Conservation (phyloP, 2,113 vertebrate genomes). For the Lampris incognitus region DNA sequence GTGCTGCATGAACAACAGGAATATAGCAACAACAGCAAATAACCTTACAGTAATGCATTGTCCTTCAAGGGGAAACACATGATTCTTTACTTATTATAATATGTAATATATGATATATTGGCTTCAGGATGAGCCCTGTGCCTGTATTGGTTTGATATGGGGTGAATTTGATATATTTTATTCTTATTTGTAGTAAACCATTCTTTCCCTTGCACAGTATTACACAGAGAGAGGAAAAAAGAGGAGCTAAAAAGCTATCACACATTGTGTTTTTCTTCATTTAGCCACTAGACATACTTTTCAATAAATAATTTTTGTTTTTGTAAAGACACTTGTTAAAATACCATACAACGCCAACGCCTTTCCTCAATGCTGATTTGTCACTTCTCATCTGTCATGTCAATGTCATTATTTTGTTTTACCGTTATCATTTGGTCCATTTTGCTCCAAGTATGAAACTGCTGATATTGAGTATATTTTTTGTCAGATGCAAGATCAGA, state of each 20-base stretch:
- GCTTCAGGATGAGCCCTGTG: conserved; percentile 27
- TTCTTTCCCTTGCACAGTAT: conserved; percentile 77
- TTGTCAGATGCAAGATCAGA: conserved; percentile 83
- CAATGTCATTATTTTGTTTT: conserved; percentile 55
- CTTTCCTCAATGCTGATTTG: conserved; percentile 78
- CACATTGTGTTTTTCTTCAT: conserved; percentile 93
- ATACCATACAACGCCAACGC: conserved; percentile 90
- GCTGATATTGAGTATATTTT: conserved; percentile 76
- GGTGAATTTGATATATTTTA: conserved; percentile 35
- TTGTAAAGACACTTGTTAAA: conserved; percentile 99
- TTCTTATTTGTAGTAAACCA: conserved; percentile 65
- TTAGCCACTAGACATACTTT: conserved; percentile 96
- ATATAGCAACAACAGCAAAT: background rate
- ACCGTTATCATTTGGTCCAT: conserved; percentile 61
- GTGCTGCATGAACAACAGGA: conserved; percentile 9
- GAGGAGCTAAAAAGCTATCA: conserved; percentile 91
- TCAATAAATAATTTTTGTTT: conserved; percentile 99
- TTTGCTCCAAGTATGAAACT: conserved; percentile 64
- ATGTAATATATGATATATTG: background rate
- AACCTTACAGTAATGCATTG: conserved; percentile 4
- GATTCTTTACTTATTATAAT: conserved; percentile 6
- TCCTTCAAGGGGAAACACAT: conserved; percentile 10
- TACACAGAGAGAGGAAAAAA: conserved; percentile 80
- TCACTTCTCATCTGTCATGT: conserved; percentile 49
- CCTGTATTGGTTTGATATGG: conserved; percentile 1